A percentile compares a stretch with the other conserved stretches of the same genome.
These are phyloP conservation scores for Synergus umbraculus DNA, from an alignment of 2,888 invertebrate genomes.

Conservation along the genomic window DNA sequence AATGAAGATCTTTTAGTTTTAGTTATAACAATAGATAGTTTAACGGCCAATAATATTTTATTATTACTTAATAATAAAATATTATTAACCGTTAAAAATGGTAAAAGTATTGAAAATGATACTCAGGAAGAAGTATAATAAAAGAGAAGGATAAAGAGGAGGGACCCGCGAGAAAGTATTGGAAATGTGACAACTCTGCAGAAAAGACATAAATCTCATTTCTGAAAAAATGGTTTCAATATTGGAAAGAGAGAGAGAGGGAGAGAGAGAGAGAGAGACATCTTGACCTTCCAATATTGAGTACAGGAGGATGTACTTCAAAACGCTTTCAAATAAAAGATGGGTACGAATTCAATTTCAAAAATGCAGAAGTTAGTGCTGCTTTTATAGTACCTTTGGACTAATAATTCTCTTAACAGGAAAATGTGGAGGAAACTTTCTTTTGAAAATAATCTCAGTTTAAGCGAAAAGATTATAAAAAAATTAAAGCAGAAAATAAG, in stretches of 20 bases:
- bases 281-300: constrained; percentile 40
- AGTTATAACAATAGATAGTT: neutral
- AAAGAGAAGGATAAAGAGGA: neutral
- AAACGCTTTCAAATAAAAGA: constrained; percentile 22
- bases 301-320: constrained; percentile 34
- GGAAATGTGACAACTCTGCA: constrained; percentile 41
- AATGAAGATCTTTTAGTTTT: neutral
- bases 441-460: constrained; percentile 34
- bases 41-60: neutral
- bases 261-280: constrained; percentile 30
- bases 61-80: neutral
- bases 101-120: neutral
- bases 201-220: constrained; percentile 40
- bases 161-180: constrained; percentile 11
- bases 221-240: constrained; percentile 35
- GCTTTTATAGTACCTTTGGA: neutral
- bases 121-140: neutral
- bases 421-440: neutral
- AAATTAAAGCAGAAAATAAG: neutral
- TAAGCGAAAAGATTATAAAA: no score
- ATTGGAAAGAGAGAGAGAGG: constrained; percentile 33
- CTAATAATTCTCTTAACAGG: neutral
- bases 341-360: constrained; percentile 23
- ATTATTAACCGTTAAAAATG: no score
- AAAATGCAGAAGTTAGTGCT: constrained; percentile 14